These are phyloP conservation scores for Nothocercus nigrocapillus DNA, from an alignment of 2,113 vertebrate species.

Conservation along the genomic window DNA sequence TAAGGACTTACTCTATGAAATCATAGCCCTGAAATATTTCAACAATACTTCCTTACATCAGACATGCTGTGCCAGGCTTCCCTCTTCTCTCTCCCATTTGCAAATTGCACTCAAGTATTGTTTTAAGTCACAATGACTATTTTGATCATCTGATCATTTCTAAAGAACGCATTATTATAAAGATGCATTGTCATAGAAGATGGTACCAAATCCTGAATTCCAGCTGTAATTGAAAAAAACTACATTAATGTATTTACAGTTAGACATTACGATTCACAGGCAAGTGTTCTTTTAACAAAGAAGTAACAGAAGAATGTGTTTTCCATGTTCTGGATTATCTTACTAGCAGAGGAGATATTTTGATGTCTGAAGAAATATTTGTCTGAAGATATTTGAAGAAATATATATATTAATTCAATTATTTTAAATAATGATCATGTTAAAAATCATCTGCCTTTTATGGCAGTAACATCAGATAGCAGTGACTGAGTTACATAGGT, in stretches of 20 bases:
- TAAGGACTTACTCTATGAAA: background rate
- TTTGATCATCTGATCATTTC: background rate
- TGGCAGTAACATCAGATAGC: background rate
- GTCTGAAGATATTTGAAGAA: background rate
- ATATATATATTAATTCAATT: background rate
- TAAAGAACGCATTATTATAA: background rate
- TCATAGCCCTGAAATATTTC: background rate
- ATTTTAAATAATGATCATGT: background rate
- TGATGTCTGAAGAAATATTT: background rate
- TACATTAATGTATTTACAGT: background rate
- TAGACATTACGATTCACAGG: background rate
- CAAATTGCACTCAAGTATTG: background rate
- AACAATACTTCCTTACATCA: background rate
- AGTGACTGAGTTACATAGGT: background rate
- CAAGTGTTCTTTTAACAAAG: background rate
- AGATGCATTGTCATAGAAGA: background rate
- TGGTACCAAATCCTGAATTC: background rate
- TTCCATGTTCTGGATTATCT: background rate
- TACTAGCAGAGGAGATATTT: background rate
- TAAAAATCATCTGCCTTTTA: background rate
- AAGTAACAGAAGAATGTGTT: background rate
- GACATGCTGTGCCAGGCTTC: background rate
- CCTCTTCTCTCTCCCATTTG: background rate
- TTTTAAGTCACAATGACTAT: background rate
- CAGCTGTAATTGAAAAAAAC: background rate